Evolutionary conservation across 1,140 invertebrate species (phyloP).

Genomic region (Carposina sasakii): DNA sequence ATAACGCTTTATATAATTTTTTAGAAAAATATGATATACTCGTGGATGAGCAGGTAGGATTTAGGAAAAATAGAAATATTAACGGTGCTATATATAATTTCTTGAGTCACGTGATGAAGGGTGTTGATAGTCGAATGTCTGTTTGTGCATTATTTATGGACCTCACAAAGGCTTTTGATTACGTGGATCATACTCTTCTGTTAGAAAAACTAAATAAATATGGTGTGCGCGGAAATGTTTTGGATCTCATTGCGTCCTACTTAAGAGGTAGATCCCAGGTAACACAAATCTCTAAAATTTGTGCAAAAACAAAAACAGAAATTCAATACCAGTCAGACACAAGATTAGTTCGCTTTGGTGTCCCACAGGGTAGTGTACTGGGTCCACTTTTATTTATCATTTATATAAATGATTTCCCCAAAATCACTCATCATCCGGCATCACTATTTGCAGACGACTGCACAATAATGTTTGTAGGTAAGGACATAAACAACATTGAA

Average conservation of each 20-base stretch:
- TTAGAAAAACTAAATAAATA: not conserved
- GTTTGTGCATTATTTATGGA: too few relatives aligned
- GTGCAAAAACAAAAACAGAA: not conserved
- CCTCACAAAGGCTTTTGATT: not conserved
- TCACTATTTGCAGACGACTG: conserved; percentile 13
- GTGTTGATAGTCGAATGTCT: too few relatives aligned
- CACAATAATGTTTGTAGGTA: conserved; percentile 2
- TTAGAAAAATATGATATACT: too few relatives aligned
- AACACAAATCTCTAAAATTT: not conserved
- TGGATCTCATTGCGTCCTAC: not conserved
- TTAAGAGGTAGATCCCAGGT: not conserved
- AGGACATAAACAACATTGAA: not conserved
- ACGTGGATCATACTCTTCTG: not conserved
- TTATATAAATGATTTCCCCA: conserved; percentile 10
- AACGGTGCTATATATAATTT: too few relatives aligned
- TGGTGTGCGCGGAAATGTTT: not conserved
- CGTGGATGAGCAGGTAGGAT: too few relatives aligned
- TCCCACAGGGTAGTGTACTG: conserved; percentile 10
- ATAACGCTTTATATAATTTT: too few relatives aligned
- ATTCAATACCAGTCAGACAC: not conserved
- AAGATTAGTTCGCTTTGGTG: not conserved
- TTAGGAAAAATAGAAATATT: too few relatives aligned
- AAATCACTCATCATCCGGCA: not conserved
- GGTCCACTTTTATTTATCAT: conserved; percentile 9
- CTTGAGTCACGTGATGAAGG: too few relatives aligned